A percentile compares a stretch with the other conserved stretches of the same genome.
These are phyloP conservation scores for Hiodon alosoides DNA, from an alignment of 2,113 vertebrate species.

Conservation along the genomic window DNA sequence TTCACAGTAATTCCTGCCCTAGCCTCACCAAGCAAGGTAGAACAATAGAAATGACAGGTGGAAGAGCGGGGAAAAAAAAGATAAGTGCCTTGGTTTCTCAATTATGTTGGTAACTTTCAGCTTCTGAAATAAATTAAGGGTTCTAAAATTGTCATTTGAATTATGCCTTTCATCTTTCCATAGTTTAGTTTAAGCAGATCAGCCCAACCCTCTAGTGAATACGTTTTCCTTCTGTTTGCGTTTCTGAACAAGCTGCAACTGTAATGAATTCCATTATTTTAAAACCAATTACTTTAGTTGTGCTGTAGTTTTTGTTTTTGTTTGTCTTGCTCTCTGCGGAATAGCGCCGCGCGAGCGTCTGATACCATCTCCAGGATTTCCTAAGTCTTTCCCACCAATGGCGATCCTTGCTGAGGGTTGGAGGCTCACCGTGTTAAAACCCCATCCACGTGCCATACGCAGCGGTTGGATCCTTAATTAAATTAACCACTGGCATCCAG, in stretches of 20 bases:
- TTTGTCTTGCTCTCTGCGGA: constrained; percentile 58
- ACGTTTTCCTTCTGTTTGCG: constrained; percentile 57
- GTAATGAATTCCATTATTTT: constrained; percentile 73
- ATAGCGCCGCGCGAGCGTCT: constrained; percentile 44
- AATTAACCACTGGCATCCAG: constrained; percentile 17
- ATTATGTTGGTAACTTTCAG: constrained; percentile 56
- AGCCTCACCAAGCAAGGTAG: constrained; percentile 43
- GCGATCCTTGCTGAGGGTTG: neutral
- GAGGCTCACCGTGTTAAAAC: constrained; percentile 3
- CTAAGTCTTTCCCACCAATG: constrained; percentile 27
- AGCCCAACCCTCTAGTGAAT: constrained; percentile 59
- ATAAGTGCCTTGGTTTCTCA: constrained; percentile 41
- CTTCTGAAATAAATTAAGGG: constrained; percentile 63
- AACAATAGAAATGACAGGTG: constrained; percentile 50
- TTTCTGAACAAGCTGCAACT: constrained; percentile 63
- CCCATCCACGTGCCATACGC: neutral
- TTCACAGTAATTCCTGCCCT: constrained; percentile 44
- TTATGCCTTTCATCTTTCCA: constrained; percentile 66
- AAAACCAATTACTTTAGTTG: constrained; percentile 72
- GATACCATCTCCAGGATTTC: constrained; percentile 46
- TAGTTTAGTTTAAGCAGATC: constrained; percentile 65
- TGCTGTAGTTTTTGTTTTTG: constrained; percentile 41
- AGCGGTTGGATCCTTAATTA: constrained; percentile 10
- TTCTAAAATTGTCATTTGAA: constrained; percentile 72
- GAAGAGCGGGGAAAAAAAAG: constrained; percentile 10